These are phyloP conservation scores for Cyprinodon brontotheroides DNA, from an alignment of 2,113 vertebrate genomes.

Conservation along the genomic window DNA sequence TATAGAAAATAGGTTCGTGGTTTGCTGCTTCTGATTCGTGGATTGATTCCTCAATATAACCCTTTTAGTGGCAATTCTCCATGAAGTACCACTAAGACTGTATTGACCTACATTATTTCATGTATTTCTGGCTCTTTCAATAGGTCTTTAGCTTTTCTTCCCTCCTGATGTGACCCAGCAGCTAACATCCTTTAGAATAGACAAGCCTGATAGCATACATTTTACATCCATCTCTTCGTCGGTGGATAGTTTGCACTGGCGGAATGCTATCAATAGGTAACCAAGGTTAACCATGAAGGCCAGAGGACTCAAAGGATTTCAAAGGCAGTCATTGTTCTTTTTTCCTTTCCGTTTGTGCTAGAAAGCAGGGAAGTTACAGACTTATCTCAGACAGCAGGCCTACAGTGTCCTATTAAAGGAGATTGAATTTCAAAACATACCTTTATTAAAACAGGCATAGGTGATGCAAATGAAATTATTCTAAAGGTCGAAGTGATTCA, in stretches of 20 bases:
- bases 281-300: conserved; percentile 33
- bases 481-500: conserved; percentile 16
- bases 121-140: conserved; percentile 34
- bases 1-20: conserved; percentile 1
- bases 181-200: conserved; percentile 42
- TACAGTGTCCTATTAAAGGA: conserved; percentile 16
- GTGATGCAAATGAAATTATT: conserved; percentile 1
- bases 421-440: neutral
- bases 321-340: conserved; percentile 9
- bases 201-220: conserved; percentile 17
- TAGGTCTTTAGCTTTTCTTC: conserved; percentile 25
- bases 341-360: neutral
- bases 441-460: conserved; percentile 14
- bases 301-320: conserved; percentile 10
- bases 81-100: conserved; percentile 45
- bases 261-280: conserved; percentile 43
- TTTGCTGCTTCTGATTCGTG: conserved; percentile 34
- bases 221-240: conserved; percentile 1
- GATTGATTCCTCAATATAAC: conserved; percentile 21
- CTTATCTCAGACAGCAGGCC: neutral
- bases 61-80: conserved; percentile 42
- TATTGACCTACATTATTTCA: conserved; percentile 59
- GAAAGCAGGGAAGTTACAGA: neutral
- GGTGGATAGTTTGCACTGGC: conserved; percentile 8
- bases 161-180: conserved; percentile 25